Base-by-base conservation (phyloP, 1,140 invertebrate genomes). In the Zaprionus lachaisei region DNA sequence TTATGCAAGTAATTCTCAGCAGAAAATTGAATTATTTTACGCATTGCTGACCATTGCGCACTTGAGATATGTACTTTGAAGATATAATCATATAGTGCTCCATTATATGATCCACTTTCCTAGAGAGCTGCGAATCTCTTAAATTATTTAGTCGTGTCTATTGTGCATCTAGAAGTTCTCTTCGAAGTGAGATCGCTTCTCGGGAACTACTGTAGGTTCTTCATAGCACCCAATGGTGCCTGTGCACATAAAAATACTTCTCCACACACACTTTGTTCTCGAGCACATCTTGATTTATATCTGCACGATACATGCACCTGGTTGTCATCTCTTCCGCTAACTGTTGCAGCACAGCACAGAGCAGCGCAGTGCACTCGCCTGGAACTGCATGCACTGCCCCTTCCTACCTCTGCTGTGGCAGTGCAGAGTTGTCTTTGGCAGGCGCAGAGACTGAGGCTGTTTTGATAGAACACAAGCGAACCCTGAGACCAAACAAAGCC, bases 381-480 rank as follows among this genome's bases (percentile, higher is more conserved):
- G 81, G 77, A 83, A 83, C 80, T 67, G 47, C 17, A 61, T 61
- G 57, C 66, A 22, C 22, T 70, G 15, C 41, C 54, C 11, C 15
- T 31, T 12, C 41, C 12, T 41, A n/a, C 5, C n/a, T 5, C 49
- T 41, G 15, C 24, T 26, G 24, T 51, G 26, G 63, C 31, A 22
- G 11, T 0, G 2, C 41, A 41, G 38, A 57, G 61, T 62, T 63
- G 47, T 34, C 54, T 72, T 68, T 55, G 56, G 20, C 20, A 63
- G 57, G 68, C 69, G 41, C 60, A 51, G 31, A n/a, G 22, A 31
- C 77, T 66, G 71, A 74, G 70, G 57, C 51, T 79, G 68, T 51
- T 79, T 51, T 70, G 77, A 83, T 80, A 74, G 79, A 72, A 64
- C 37, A 64, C 69, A 60, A 60, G 26, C 20, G 41, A 77, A 77